Conservation (phyloP, 2,888 invertebrate genomes). For the Rotaria magnacalcarata region DNA sequence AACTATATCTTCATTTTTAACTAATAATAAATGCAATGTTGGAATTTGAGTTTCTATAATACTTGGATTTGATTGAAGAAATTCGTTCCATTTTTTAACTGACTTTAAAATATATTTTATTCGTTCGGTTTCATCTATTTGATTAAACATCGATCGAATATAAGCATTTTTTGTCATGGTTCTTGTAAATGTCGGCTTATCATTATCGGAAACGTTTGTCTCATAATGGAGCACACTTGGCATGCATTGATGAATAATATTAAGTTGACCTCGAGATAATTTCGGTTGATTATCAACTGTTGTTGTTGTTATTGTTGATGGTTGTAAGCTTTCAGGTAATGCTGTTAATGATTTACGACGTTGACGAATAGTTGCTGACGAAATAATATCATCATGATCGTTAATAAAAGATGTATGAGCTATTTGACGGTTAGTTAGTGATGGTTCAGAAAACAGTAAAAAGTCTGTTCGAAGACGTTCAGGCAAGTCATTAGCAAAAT, state of each 20-base stretch:
- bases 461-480: slow-evolving; percentile 4
- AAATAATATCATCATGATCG: not conserved
- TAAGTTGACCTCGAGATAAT: not conserved
- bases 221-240: not conserved
- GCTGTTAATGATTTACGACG: slow-evolving; percentile 31
- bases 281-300: not conserved
- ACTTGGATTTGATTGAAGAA: not conserved
- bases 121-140: not conserved
- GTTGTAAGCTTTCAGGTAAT: not conserved
- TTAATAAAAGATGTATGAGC: not conserved
- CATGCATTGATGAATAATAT: not conserved
- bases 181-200: not conserved
- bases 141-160: not conserved
- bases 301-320: not conserved
- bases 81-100: slow-evolving; percentile 9
- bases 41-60: not conserved
- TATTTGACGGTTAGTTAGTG: not conserved
- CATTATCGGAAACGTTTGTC: not conserved
- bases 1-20: not conserved
- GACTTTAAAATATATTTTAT: not conserved
- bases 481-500: slow-evolving; percentile 28
- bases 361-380: not conserved
- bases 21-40: slow-evolving; percentile 15
- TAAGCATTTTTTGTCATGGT: not conserved
- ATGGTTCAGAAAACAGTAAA: not conserved